phyloP scores from a whole-genome alignment of 2,797 vertebrate species.

The Crypturellus tataupa region DNA sequence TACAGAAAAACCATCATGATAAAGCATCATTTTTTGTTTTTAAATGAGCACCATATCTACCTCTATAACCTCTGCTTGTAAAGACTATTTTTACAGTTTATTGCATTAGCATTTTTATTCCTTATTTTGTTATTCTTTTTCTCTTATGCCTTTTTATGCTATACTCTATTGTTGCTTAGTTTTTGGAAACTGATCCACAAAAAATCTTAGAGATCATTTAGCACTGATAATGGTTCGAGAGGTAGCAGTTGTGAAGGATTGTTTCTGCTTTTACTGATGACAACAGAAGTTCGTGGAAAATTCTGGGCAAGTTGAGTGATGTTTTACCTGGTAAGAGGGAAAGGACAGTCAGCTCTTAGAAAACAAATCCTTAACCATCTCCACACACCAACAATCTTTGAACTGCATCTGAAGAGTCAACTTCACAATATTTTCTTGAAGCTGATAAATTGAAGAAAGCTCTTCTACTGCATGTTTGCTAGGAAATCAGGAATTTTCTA shows the following conservation, averaged over 20 bases:
- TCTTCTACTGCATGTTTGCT: neutral
- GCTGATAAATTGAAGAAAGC: neutral
- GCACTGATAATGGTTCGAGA: neutral
- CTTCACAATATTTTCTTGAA: no score
- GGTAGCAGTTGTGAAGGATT: neutral
- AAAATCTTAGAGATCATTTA: neutral
- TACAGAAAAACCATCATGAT: neutral
- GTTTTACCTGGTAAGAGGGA: neutral
- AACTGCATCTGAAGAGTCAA: neutral
- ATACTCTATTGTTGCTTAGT: neutral
- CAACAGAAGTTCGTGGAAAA: neutral
- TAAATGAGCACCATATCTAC: neutral
- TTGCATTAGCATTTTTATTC: neutral
- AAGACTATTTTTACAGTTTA: neutral
- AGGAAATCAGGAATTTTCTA: neutral
- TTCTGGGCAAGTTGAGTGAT: neutral
- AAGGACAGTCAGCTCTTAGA: neutral
- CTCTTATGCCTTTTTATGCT: neutral
- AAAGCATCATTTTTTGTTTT: neutral
- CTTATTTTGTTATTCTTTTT: accelerated
- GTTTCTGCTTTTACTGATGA: neutral
- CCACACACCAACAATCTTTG: neutral
- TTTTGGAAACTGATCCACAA: neutral
- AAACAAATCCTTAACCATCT: neutral
- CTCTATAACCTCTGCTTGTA: neutral